Conservation (phyloP, 2,797 vertebrate species). For the Distichodus sexfasciatus region DNA sequence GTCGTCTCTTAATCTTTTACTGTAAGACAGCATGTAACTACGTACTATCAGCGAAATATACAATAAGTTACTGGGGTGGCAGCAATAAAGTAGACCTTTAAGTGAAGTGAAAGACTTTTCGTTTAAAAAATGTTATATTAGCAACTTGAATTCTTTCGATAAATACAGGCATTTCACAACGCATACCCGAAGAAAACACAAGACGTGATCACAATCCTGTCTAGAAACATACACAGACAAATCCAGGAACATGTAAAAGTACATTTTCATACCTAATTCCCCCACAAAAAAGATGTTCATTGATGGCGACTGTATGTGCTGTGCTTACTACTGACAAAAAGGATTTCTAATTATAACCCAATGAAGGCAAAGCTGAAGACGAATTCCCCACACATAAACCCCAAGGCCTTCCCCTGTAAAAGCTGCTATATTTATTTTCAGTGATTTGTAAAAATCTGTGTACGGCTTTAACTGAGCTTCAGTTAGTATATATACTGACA, state of each 20-base stretch:
- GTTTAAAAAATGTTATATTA: conserved; percentile 73
- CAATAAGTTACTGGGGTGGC: not conserved
- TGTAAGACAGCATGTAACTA: no score
- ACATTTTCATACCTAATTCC: conserved; percentile 25
- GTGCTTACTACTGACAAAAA: conserved; percentile 15
- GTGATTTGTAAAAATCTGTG: not conserved
- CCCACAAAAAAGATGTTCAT: conserved; percentile 26
- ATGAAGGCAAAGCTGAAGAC: conserved; percentile 20
- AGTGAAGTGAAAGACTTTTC: conserved; percentile 63
- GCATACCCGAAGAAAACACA: conserved; percentile 62
- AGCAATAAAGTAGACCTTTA: conserved; percentile 9
- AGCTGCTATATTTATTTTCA: not conserved
- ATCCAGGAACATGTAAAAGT: conserved; percentile 35
- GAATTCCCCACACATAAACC: not conserved
- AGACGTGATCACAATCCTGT: conserved; percentile 49
- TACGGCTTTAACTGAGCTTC: conserved; percentile 22
- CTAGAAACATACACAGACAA: conserved; percentile 50
- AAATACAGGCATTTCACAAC: conserved; percentile 80
- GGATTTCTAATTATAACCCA: not conserved
- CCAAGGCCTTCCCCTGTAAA: conserved; percentile 17
- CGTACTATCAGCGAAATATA: no score
- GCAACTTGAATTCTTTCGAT: conserved; percentile 68
- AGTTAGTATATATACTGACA: conserved; percentile 27
- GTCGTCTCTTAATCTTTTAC: no score
- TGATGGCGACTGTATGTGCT: conserved; percentile 22